Conservation (phyloP, 2,797 vertebrate genomes). For the Sylvilagus floridanus region DNA sequence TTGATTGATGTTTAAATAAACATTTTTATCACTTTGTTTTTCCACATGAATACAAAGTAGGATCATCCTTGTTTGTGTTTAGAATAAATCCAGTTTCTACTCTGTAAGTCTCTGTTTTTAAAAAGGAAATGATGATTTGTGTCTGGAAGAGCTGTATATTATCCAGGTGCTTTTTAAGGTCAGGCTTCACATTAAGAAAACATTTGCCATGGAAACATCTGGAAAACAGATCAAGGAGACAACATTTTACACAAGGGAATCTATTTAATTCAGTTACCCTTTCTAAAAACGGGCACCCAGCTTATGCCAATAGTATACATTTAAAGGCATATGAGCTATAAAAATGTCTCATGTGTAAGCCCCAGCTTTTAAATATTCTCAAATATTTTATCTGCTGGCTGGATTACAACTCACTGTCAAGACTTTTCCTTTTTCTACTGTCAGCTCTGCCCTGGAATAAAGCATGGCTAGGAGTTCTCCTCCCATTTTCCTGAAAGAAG, state of each 20-base stretch:
- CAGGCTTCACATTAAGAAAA: constrained; percentile 70
- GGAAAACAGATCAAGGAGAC: constrained; percentile 68
- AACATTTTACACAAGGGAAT: constrained; percentile 70
- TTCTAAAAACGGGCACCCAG: constrained; percentile 76
- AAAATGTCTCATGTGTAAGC: constrained; percentile 57
- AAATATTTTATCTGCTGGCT: constrained; percentile 50
- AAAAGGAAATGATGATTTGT: constrained; percentile 64
- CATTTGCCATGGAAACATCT: constrained; percentile 73
- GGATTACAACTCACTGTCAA: background rate
- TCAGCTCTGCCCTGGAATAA: background rate
- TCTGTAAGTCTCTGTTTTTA: background rate
- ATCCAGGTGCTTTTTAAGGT: constrained; percentile 68
- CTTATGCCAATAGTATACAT: constrained; percentile 68
- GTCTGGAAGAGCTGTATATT: constrained; percentile 45
- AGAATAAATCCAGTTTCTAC: constrained; percentile 62
- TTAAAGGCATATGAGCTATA: constrained; percentile 73
- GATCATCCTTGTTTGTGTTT: constrained; percentile 32
- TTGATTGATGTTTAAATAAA: constrained; percentile 69
- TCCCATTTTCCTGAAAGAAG: background rate
- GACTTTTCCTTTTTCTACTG: background rate
- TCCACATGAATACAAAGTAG: constrained; percentile 54
- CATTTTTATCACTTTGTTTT: constrained; percentile 62
- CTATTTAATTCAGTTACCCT: constrained; percentile 72
- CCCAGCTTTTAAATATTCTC: constrained; percentile 70
- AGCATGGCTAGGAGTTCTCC: background rate